phyloP scores from a whole-genome alignment of 2,888 invertebrate species.

The Leucania comma region DNA sequence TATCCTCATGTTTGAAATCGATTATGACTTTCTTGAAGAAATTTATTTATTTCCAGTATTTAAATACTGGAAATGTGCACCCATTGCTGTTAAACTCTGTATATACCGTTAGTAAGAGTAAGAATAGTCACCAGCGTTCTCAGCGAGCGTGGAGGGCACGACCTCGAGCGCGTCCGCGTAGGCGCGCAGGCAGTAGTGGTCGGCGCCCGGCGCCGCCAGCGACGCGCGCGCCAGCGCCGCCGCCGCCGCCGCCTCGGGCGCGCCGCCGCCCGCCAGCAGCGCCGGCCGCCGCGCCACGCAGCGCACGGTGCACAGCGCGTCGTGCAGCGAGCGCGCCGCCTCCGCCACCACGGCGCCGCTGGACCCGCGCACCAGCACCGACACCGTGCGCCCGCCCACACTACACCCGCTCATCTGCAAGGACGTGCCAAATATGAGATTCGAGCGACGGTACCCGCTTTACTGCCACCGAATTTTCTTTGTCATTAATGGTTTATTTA shows the following conservation, averaged over 20 bases:
- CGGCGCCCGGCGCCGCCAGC: slow-evolving; percentile 96
- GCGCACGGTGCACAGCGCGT: slow-evolving; percentile 97
- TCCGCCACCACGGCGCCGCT: slow-evolving; percentile 97
- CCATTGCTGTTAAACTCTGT: too few species aligned
- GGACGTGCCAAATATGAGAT: neutral
- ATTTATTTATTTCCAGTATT: too few species aligned
- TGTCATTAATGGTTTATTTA: neutral
- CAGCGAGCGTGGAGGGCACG: slow-evolving; percentile 87
- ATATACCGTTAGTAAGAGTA: neutral
- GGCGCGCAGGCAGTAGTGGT: slow-evolving; percentile 98
- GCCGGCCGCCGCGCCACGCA: slow-evolving; percentile 98
- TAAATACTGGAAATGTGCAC: too few species aligned
- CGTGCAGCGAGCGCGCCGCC: slow-evolving; percentile 97
- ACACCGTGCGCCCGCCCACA: slow-evolving; percentile 97
- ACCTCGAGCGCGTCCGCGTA: slow-evolving; percentile 98
- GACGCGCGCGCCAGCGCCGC: slow-evolving; percentile 95
- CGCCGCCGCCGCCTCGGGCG: slow-evolving; percentile 98
- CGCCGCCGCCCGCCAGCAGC: slow-evolving; percentile 98
- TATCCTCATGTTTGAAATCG: too few species aligned
- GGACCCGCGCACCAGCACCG: slow-evolving; percentile 96
- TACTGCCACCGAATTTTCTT: neutral
- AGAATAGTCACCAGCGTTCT: slow-evolving; percentile 83
- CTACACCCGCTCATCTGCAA: slow-evolving; percentile 96
- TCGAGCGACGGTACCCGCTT: neutral
- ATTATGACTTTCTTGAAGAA: too few species aligned